Conservation (phyloP, 2,888 invertebrate genomes). For the Brachycybe producta region DNA sequence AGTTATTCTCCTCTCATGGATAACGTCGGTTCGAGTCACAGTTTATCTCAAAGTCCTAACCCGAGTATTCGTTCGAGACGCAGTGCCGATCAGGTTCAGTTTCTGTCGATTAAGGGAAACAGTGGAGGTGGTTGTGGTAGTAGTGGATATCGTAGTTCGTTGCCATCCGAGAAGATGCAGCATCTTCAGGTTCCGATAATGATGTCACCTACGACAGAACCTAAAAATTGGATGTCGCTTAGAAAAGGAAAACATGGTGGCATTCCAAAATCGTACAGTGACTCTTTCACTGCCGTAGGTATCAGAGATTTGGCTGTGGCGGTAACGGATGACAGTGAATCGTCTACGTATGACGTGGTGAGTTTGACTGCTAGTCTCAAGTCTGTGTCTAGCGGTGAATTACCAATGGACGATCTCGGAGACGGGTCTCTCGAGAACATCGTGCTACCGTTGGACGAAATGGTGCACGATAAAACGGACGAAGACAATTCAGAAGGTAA, state of each 20-base stretch:
- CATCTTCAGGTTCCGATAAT: not conserved
- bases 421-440: not conserved
- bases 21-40: not conserved
- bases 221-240: not conserved
- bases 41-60: not conserved
- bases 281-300: constrained; percentile 12
- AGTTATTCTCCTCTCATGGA: not conserved
- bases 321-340: constrained; percentile 22
- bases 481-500: constrained; percentile 6
- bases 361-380: constrained; percentile 24
- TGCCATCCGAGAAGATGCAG: not conserved
- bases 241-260: not conserved
- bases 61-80: constrained; percentile 4
- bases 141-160: not conserved
- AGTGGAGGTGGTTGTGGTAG: not conserved
- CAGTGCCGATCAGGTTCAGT: constrained; percentile 13
- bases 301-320: not conserved
- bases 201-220: constrained; percentile 3
- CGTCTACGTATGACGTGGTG: constrained; percentile 20
- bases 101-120: not conserved
- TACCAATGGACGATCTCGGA: constrained; percentile 13
- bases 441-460: not conserved
- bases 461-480: constrained; percentile 18
- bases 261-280: constrained; percentile 18
- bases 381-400: constrained; percentile 24